Percentiles rank a stretch among this genome's conserved stretches.
Conservation (phyloP, 1,140 invertebrate genomes). For the Dinoponera quadriceps region DNA sequence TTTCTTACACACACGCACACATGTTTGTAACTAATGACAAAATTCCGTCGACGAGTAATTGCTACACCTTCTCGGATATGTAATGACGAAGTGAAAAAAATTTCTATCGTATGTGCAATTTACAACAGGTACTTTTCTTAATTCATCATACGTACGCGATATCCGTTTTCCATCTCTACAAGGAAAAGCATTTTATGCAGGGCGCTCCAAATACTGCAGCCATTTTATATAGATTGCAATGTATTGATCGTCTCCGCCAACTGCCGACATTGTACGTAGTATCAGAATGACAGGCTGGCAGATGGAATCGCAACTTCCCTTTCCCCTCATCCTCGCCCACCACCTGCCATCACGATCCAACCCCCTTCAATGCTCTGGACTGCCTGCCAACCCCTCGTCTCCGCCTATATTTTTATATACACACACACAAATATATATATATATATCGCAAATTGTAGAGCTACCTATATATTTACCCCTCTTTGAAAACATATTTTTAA, state of each 20-base stretch:
- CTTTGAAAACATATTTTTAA: slow-evolving; percentile 66
- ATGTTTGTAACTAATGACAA: background rate
- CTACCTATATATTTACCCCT: slow-evolving; percentile 38
- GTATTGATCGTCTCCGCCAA: slow-evolving; percentile 84
- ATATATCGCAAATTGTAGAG: background rate
- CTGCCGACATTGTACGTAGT: slow-evolving; percentile 83
- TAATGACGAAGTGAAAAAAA: slow-evolving; percentile 13
- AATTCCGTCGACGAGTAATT: background rate
- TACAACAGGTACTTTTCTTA: slow-evolving; percentile 22
- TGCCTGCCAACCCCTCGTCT: slow-evolving; percentile 80
- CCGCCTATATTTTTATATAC: slow-evolving; percentile 82
- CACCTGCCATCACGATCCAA: slow-evolving; percentile 78
- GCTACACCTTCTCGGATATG: slow-evolving; percentile 2
- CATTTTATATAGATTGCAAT: slow-evolving; percentile 86
- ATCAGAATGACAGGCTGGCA: slow-evolving; percentile 85
- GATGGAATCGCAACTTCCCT: slow-evolving; percentile 85
- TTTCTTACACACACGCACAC: background rate
- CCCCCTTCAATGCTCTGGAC: slow-evolving; percentile 77
- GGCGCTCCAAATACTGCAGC: slow-evolving; percentile 80
- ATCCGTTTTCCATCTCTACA: slow-evolving; percentile 33
- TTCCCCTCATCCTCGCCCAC: slow-evolving; percentile 65
- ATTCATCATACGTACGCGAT: background rate
- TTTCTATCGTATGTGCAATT: background rate
- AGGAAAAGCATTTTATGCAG: slow-evolving; percentile 68
- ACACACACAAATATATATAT: background rate